phyloP scores from a whole-genome alignment of 2,888 invertebrate genomes.

The Odontocolon sp. region DNA sequence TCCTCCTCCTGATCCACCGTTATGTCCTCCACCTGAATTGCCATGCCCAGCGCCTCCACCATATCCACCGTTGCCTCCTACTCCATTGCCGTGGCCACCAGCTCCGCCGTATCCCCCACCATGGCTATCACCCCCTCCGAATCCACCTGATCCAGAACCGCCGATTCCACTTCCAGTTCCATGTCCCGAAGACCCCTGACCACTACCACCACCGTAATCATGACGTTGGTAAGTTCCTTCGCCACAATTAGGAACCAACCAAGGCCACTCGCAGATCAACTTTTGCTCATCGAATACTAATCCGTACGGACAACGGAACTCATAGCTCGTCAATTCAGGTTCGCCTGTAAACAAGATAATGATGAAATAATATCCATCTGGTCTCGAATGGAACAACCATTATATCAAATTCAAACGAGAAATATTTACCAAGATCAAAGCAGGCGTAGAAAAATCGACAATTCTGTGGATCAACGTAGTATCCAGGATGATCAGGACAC shows the following conservation, averaged over 20 bases:
- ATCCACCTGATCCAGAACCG: conserved; percentile 66
- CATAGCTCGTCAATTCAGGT: conserved; percentile 85
- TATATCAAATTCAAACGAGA: too few relatives aligned
- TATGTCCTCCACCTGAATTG: conserved; percentile 66
- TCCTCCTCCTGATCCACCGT: conserved; percentile 77
- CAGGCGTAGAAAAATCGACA: conserved; percentile 93
- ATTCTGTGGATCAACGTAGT: conserved; percentile 91
- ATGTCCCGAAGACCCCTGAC: conserved; percentile 51
- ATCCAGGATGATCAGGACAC: conserved; percentile 87
- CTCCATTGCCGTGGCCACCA: conserved; percentile 75
- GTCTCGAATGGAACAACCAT: too few relatives aligned
- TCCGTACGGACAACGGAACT: conserved; percentile 91
- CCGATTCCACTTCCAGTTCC: conserved; percentile 80
- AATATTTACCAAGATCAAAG: conserved; percentile 86
- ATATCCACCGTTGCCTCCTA: too few relatives aligned
- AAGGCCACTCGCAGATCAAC: conserved; percentile 90
- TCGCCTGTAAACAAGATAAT: conserved; percentile 77
- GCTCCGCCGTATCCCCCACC: conserved; percentile 69
- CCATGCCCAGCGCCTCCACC: conserved; percentile 78
- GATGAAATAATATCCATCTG: too few relatives aligned
- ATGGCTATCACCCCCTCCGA: conserved; percentile 76
- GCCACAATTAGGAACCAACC: conserved; percentile 87
- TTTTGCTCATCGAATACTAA: conserved; percentile 88
- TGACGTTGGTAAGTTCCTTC: conserved; percentile 80
- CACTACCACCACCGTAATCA: conserved; percentile 82